Evolutionary conservation across 2,113 vertebrate genomes (phyloP), one percentile per base, ranked within the genome.

Genomic region (Prietella phreatophila): DNA sequence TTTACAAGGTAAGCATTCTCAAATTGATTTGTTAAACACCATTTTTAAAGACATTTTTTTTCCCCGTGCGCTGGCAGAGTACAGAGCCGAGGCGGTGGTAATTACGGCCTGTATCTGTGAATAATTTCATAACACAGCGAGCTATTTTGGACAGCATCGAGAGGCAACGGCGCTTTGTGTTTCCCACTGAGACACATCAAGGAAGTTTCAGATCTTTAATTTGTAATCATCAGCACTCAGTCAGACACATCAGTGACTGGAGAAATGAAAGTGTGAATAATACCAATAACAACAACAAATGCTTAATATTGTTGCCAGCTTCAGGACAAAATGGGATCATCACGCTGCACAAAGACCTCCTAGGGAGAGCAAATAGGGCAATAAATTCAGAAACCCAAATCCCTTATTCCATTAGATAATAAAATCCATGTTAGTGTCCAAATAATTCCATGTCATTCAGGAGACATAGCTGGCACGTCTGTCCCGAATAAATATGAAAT

Each of bases 11-110:
- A 94, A 96, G 92, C 94, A 95, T 96, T 96, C 95, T 94, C 93
- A 96, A 96, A 97, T 96, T 95, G 95, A 96, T 96, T 96, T 95
- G 95, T 96, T 97, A 97, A 96, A 95, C 95, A 93, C 92, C 89
- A 93, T 97, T 96, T 94, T 96, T 95, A 95, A 95, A 96, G 94
- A 88, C 92, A 91, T 83, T 91, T 92, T 83, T 89, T 61, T 47
- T 7, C 39, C 39, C 42, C 42, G 87, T 91, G 86, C 91, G 71
- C 89, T 90, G 90, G 89, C 87, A 27, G 86, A 81, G 87, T 90
- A 85, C 90, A 78, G 91, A 90, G 0, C 87, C 91, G 87, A 89
- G 88, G 92, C 88, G 91, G 83, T 88, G 88, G 91, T 91, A 93
- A 93, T 96, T 93, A 93, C 92, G 87, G 92, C 93, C 91, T 90